Conservation (phyloP, 2,888 invertebrate species). For the Parnassius glacialis region DNA sequence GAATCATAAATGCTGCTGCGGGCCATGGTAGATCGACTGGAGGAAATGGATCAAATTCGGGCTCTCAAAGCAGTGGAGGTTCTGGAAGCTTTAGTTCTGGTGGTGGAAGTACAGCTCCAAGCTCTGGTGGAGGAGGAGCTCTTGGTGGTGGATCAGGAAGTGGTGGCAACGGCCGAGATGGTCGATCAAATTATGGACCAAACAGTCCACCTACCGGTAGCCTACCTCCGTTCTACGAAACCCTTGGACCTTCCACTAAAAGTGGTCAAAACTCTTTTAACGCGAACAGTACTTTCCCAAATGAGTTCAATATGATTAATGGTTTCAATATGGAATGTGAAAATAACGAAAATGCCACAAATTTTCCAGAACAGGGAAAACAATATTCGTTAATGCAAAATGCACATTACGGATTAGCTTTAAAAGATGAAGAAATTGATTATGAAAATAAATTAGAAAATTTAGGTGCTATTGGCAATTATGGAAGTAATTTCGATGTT, state of each 20-base stretch:
- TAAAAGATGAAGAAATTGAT: constrained; percentile 91
- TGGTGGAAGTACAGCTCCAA: constrained; percentile 78
- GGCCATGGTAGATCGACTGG: constrained; percentile 88
- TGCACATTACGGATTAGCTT: constrained; percentile 88
- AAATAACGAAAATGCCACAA: constrained; percentile 81
- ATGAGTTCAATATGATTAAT: constrained; percentile 85
- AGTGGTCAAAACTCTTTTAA: constrained; percentile 88
- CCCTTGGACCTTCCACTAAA: constrained; percentile 83
- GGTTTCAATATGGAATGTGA: constrained; percentile 89
- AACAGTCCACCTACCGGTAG: constrained; percentile 93
- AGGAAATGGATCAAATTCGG: constrained; percentile 75
- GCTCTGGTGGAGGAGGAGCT: constrained; percentile 82
- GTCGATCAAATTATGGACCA: constrained; percentile 92
- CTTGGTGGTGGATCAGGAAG: constrained; percentile 87
- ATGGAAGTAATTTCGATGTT: constrained; percentile 85
- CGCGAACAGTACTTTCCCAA: constrained; percentile 83
- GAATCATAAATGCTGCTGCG: constrained; percentile 87
- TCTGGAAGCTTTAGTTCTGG: constrained; percentile 79
- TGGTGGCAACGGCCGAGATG: constrained; percentile 89
- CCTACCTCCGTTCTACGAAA: constrained; percentile 94
- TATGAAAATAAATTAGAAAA: constrained; percentile 89
- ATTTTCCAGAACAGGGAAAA: constrained; percentile 81
- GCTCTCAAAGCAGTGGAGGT: constrained; percentile 75
- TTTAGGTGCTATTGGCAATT: constrained; percentile 80
- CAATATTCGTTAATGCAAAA: constrained; percentile 90